Evolutionary conservation across 2,888 invertebrate species (phyloP).

Genomic region (Folsomia candida): DNA sequence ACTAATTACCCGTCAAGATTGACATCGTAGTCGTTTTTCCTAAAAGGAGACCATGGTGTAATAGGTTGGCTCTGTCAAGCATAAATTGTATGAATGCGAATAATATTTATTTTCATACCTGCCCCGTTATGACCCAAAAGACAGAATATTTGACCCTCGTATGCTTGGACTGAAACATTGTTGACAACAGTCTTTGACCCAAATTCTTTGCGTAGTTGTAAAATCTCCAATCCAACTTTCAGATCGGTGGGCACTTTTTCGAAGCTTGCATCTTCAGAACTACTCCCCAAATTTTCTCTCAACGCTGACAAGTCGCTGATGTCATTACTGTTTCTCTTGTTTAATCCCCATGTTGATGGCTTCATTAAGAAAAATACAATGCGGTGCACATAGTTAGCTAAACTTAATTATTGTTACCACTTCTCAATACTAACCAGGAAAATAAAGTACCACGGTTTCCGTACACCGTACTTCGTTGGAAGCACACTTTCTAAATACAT

Average conservation of each 20-base stretch:
- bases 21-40: conserved; percentile 77
- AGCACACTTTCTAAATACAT: conserved; percentile 64
- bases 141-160: conserved; percentile 79
- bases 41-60: conserved; percentile 71
- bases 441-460: conserved; percentile 65
- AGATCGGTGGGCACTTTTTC: conserved; percentile 54
- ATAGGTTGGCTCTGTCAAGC: too few relatives aligned
- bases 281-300: background rate
- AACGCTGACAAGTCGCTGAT: background rate
- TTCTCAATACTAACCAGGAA: conserved; percentile 58
- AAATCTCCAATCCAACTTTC: conserved; percentile 54
- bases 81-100: too few relatives aligned
- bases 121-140: conserved; percentile 85
- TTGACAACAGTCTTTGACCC: conserved; percentile 59
- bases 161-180: conserved; percentile 70
- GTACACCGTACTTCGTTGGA: conserved; percentile 69
- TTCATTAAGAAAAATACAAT: background rate
- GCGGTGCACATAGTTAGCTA: background rate
- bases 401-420: background rate
- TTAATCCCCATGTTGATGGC: conserved; percentile 10
- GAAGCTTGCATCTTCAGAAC: conserved; percentile 50
- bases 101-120: conserved; percentile 77
- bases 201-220: conserved; percentile 51
- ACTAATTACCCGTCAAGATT: conserved; percentile 66
- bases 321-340: background rate